These are phyloP conservation scores for Podilymbus podiceps DNA, from an alignment of 2,113 vertebrate species.

Conservation along the genomic window DNA sequence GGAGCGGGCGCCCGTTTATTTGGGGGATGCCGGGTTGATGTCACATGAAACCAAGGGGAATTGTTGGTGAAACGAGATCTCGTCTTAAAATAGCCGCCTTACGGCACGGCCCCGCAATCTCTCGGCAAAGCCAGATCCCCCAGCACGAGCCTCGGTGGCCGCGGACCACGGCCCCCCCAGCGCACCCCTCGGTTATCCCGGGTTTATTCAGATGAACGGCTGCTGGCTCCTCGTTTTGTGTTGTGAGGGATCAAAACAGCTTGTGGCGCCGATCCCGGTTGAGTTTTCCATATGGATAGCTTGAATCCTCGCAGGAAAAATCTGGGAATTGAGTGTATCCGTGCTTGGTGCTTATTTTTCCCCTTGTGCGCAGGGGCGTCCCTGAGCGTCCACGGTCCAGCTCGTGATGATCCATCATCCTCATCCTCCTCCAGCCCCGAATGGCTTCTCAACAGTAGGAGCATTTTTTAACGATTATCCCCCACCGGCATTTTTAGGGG, in stretches of 20 bases:
- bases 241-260: fast-evolving
- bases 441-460: neutral
- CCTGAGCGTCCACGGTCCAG: neutral
- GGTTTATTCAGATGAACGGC: fast-evolving
- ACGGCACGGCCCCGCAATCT: neutral
- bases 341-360: fast-evolving
- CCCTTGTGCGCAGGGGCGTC: fast-evolving
- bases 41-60: constrained; percentile 16
- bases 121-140: neutral
- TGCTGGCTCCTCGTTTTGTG: neutral
- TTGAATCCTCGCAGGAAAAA: neutral
- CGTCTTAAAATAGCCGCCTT: neutral
- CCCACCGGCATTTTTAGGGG: neutral
- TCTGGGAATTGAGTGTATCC: fast-evolving
- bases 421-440: neutral
- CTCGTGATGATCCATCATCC: neutral
- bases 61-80: neutral
- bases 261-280: fast-evolving
- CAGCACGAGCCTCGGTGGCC: neutral
- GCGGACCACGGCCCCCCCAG: neutral
- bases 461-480: neutral
- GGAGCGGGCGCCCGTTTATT: neutral
- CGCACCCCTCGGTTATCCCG: neutral
- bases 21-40: neutral
- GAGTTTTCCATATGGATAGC: neutral